These are phyloP conservation scores for Anhinga anhinga DNA, from an alignment of 2,113 vertebrate genomes.

Conservation along the genomic window DNA sequence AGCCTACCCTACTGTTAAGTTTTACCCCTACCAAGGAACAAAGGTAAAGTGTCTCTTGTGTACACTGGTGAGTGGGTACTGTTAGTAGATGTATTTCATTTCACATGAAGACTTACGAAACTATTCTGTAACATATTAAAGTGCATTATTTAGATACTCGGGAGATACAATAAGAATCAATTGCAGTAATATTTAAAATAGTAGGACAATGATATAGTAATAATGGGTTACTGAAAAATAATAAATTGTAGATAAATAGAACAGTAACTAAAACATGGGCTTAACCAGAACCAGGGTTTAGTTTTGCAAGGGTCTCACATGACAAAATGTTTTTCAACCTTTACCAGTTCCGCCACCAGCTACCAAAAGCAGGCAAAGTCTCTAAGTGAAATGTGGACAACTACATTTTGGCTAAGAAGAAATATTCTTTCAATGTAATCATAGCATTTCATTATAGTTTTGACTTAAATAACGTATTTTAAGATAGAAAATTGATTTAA, in stretches of 20 bases:
- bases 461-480: not conserved
- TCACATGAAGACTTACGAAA: not conserved
- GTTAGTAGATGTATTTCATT: not conserved
- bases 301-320: not conserved
- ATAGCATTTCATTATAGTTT: not conserved
- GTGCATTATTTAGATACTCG: not conserved
- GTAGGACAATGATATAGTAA: not conserved
- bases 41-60: constrained; percentile 73
- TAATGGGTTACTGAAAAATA: not conserved
- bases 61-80: not conserved
- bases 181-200: not conserved
- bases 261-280: not conserved
- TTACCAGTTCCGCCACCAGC: not conserved
- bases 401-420: not conserved
- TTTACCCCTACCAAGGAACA: constrained; percentile 80
- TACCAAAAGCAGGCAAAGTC: not conserved
- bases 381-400: not conserved
- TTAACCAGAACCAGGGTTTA: not conserved
- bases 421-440: not conserved
- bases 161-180: not conserved
- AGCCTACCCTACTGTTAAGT: constrained; percentile 90
- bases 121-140: not conserved
- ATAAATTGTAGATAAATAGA: not conserved
- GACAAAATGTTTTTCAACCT: not conserved
- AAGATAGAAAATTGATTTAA: not conserved